phyloP scores from a whole-genome alignment of 2,797 vertebrate genomes.

The Caiman crocodilus region DNA sequence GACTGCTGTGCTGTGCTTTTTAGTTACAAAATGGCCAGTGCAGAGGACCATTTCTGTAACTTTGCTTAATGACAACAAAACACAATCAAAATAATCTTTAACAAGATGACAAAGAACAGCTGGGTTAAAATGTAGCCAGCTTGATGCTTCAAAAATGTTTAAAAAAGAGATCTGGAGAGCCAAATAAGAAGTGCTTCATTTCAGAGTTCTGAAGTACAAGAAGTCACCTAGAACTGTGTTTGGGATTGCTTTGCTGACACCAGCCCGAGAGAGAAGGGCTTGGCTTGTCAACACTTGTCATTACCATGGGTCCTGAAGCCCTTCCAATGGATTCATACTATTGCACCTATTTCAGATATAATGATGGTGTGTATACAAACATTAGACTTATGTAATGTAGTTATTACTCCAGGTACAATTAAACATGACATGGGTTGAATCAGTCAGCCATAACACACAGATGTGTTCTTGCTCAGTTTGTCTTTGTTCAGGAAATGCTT shows the following conservation, averaged over 20 bases:
- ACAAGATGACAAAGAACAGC: slow-evolving; percentile 73
- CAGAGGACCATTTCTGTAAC: slow-evolving; percentile 67
- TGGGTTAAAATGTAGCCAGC: slow-evolving; percentile 63
- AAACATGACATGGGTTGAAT: slow-evolving; percentile 49
- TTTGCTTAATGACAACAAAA: slow-evolving; percentile 69
- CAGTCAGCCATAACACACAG: slow-evolving; percentile 57
- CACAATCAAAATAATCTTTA: slow-evolving; percentile 59
- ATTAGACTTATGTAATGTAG: slow-evolving; percentile 40
- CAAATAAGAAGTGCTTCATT: slow-evolving; percentile 73
- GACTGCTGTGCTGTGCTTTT: slow-evolving; percentile 61
- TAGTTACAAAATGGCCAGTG: slow-evolving; percentile 53
- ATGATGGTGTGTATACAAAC: slow-evolving; percentile 31
- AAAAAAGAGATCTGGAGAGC: slow-evolving; percentile 75
- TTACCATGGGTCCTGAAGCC: slow-evolving; percentile 51
- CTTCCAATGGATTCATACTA: slow-evolving; percentile 66
- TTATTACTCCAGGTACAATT: slow-evolving; percentile 48
- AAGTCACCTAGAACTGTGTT: slow-evolving; percentile 43
- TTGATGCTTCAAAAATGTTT: slow-evolving; percentile 72
- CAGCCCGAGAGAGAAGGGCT: slow-evolving; percentile 56
- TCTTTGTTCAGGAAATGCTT: slow-evolving; percentile 71
- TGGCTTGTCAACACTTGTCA: slow-evolving; percentile 33
- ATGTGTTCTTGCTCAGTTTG: slow-evolving; percentile 48
- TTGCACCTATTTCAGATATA: slow-evolving; percentile 59
- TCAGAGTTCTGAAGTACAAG: slow-evolving; percentile 62
- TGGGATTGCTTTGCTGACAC: slow-evolving; percentile 41